phyloP scores from a whole-genome alignment of 2,797 vertebrate genomes.

The Chrosomus eos region DNA sequence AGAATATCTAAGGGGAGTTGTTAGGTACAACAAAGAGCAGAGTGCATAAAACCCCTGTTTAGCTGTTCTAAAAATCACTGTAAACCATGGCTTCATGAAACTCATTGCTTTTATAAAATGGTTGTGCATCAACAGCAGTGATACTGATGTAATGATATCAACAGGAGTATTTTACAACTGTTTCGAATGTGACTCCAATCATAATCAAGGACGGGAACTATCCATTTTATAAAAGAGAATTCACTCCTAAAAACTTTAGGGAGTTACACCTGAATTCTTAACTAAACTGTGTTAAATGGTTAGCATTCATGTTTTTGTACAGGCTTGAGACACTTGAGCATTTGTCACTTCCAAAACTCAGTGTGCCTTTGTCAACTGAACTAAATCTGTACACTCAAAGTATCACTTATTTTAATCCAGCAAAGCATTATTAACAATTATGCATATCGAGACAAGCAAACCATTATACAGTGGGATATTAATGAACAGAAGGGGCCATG shows the following conservation, averaged over 20 bases:
- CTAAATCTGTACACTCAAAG: background rate
- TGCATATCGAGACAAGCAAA: constrained; percentile 1
- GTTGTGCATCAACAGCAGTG: no score
- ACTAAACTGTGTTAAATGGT: background rate
- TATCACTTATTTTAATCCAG: background rate
- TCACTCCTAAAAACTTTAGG: background rate
- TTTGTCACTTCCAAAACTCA: background rate
- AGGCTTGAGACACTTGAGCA: background rate
- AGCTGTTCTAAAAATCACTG: background rate
- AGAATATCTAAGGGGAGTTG: background rate
- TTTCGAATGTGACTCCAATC: no score
- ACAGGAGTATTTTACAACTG: background rate
- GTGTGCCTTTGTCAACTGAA: background rate
- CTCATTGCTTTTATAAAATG: background rate
- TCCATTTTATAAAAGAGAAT: background rate
- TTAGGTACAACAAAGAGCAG: background rate
- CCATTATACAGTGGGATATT: background rate
- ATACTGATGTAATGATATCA: background rate
- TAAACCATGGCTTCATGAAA: background rate
- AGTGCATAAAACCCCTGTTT: background rate
- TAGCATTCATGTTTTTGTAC: background rate
- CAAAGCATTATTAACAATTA: background rate
- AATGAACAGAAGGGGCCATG: background rate
- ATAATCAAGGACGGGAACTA: background rate
- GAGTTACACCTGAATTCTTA: background rate